Conservation (phyloP, 2,888 invertebrate genomes). For the Eumacrocentrus americanus region DNA sequence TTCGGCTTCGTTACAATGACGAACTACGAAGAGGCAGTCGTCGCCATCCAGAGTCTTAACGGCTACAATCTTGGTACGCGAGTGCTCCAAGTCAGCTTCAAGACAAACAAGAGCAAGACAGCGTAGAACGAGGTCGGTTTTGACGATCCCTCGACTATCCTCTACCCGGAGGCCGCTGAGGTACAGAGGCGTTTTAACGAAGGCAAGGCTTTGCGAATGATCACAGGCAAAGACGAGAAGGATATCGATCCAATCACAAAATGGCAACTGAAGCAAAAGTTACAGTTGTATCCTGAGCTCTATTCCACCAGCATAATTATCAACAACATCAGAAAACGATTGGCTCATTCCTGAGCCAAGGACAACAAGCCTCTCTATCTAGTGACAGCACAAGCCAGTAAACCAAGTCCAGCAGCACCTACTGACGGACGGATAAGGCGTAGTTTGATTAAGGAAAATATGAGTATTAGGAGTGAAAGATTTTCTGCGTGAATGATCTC, state of each 20-base stretch:
- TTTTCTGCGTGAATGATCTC: slow-evolving; percentile 13
- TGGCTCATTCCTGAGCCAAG: slow-evolving; percentile 30
- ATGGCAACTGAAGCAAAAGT: slow-evolving; percentile 25
- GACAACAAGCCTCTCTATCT: slow-evolving; percentile 21
- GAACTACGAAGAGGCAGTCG: slow-evolving; percentile 91
- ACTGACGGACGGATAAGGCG: slow-evolving; percentile 24
- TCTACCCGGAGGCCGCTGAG: slow-evolving; percentile 10
- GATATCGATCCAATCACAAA: slow-evolving; percentile 16
- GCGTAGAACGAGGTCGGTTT: slow-evolving; percentile 65
- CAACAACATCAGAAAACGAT: slow-evolving; percentile 32
- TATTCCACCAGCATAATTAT: slow-evolving; percentile 27
- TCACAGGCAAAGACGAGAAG: slow-evolving; percentile 18
- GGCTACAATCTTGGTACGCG: slow-evolving; percentile 90
- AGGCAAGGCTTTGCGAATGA: slow-evolving; percentile 21
- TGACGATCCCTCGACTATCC: slow-evolving; percentile 1
- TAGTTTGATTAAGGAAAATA: slow-evolving; percentile 23
- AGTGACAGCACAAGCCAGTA: slow-evolving; percentile 30
- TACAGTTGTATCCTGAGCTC: slow-evolving; percentile 20
- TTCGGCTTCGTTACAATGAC: slow-evolving; percentile 96
- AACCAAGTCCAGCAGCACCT: slow-evolving; percentile 27
- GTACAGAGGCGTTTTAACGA: slow-evolving; percentile 17
- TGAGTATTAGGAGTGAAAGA: slow-evolving; percentile 29
- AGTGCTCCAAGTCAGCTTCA: slow-evolving; percentile 91
- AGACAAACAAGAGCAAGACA: slow-evolving; percentile 81
- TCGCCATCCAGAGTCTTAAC: slow-evolving; percentile 90